Conservation (phyloP, 1,140 invertebrate species). For the Drosophila nasuta region DNA sequence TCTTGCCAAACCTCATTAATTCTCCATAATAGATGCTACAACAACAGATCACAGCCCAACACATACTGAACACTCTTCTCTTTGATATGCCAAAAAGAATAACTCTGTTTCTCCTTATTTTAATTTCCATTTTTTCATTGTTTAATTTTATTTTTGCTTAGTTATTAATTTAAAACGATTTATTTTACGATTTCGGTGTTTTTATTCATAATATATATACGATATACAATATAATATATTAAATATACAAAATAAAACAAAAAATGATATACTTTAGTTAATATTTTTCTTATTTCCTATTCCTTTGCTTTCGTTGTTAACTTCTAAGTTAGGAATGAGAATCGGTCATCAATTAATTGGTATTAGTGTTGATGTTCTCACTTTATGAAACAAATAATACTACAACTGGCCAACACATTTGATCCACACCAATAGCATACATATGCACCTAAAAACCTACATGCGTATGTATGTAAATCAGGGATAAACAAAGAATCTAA, state of each 20-base stretch:
- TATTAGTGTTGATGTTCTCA: constrained; percentile 22
- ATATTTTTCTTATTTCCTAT: constrained; percentile 19
- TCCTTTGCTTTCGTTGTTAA: constrained; percentile 19
- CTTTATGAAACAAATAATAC: constrained; percentile 20
- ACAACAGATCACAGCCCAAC: constrained; percentile 2
- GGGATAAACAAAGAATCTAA: constrained; percentile 49
- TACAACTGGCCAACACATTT: constrained; percentile 30
- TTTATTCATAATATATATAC: constrained; percentile 62
- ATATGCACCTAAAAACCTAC: constrained; percentile 18
- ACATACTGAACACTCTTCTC: constrained; percentile 24
- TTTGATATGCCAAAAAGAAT: constrained; percentile 35
- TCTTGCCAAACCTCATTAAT: constrained; percentile 26
- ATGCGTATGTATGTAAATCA: constrained; percentile 56
- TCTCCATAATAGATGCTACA: constrained; percentile 3
- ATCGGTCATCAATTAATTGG: constrained; percentile 22
- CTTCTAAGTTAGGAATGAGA: constrained; percentile 26
- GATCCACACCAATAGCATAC: constrained; percentile 32
- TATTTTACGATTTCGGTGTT: constrained; percentile 62
- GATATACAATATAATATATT: constrained; percentile 63
- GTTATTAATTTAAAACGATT: constrained; percentile 54
- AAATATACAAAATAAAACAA: constrained; percentile 48
- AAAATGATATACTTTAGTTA: constrained; percentile 61
- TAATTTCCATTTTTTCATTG: constrained; percentile 34
- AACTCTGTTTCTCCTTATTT: constrained; percentile 40
- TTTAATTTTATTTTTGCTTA: constrained; percentile 41